phyloP scores from a whole-genome alignment of 2,113 vertebrate genomes.

The Morone saxatilis region DNA sequence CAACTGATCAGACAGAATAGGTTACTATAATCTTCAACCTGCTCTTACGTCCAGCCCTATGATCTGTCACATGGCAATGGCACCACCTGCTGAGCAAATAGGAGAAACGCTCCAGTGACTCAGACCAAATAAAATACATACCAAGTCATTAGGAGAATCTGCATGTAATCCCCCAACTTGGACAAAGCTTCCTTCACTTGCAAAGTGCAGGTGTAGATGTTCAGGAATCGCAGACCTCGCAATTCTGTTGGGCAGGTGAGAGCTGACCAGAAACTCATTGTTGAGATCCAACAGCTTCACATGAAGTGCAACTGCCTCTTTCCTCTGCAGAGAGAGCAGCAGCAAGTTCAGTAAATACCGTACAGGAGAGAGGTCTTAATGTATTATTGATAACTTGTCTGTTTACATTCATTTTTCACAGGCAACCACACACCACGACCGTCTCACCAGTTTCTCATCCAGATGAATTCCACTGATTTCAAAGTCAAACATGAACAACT shows the following conservation, averaged over 20 bases:
- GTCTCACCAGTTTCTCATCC: slow-evolving; percentile 92
- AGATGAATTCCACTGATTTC: slow-evolving; percentile 99
- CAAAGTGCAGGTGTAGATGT: slow-evolving; percentile 88
- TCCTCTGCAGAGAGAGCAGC: slow-evolving; percentile 83
- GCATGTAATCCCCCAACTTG: slow-evolving; percentile 90
- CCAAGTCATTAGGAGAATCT: slow-evolving; percentile 91
- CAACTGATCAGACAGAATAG: not conserved
- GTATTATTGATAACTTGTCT: not conserved
- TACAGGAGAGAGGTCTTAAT: not conserved
- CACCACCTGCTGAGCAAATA: slow-evolving; percentile 68
- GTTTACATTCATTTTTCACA: not conserved
- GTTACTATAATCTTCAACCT: not conserved
- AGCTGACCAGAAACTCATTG: slow-evolving; percentile 89
- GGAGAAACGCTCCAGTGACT: not conserved
- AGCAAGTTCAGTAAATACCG: not conserved
- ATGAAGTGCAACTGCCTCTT: slow-evolving; percentile 91
- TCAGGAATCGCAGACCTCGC: slow-evolving; percentile 89
- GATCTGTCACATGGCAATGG: not conserved
- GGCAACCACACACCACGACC: not conserved
- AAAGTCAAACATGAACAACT: slow-evolving; percentile 99
- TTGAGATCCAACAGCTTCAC: slow-evolving; percentile 93
- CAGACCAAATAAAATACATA: slow-evolving; percentile 71
- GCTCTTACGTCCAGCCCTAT: not conserved
- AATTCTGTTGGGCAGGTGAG: slow-evolving; percentile 92
- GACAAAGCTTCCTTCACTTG: slow-evolving; percentile 86